These are phyloP conservation scores for Macroramphosus scolopax DNA, from an alignment of 2,797 vertebrate species.

Conservation along the genomic window DNA sequence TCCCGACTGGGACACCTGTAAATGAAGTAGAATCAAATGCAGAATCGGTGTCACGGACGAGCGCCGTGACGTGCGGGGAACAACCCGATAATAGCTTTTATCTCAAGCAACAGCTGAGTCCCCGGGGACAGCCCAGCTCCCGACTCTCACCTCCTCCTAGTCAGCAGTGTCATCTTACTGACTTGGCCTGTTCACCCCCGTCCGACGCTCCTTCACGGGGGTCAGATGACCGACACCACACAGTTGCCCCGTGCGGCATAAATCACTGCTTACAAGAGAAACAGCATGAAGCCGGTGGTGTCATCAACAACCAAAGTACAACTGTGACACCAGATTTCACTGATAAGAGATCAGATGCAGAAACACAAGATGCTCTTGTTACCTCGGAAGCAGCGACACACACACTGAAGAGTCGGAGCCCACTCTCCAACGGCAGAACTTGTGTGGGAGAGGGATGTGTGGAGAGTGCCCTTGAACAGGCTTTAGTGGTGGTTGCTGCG, in stretches of 20 bases:
- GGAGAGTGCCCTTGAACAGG: constrained; percentile 71
- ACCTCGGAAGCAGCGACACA: constrained; percentile 47
- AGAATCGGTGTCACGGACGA: constrained; percentile 17
- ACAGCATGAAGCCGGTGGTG: constrained; percentile 40
- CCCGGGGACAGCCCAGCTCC: constrained; percentile 40
- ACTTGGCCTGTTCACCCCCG: constrained; percentile 54
- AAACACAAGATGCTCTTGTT: constrained; percentile 46
- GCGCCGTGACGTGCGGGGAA: constrained; percentile 30
- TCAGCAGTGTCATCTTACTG: constrained; percentile 70
- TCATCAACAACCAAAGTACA: constrained; percentile 48
- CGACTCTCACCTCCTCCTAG: constrained; percentile 36
- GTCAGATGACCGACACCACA: constrained; percentile 50
- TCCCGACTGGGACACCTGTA: constrained; percentile 1
- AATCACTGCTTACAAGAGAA: constrained; percentile 41
- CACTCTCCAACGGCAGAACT: constrained; percentile 50
- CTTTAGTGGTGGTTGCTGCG: constrained; percentile 69
- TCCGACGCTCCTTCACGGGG: constrained; percentile 39
- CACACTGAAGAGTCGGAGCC: constrained; percentile 46
- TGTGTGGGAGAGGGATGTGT: constrained; percentile 67
- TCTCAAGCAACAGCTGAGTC: constrained; percentile 70
- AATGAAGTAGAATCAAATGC: constrained; percentile 24
- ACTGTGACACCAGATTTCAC: constrained; percentile 28
- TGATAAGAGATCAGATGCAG: constrained; percentile 47
- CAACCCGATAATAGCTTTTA: constrained; percentile 52
- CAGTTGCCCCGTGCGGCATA: constrained; percentile 37